phyloP scores from a whole-genome alignment of 2,113 vertebrate species.

The Saguinus imperator region DNA sequence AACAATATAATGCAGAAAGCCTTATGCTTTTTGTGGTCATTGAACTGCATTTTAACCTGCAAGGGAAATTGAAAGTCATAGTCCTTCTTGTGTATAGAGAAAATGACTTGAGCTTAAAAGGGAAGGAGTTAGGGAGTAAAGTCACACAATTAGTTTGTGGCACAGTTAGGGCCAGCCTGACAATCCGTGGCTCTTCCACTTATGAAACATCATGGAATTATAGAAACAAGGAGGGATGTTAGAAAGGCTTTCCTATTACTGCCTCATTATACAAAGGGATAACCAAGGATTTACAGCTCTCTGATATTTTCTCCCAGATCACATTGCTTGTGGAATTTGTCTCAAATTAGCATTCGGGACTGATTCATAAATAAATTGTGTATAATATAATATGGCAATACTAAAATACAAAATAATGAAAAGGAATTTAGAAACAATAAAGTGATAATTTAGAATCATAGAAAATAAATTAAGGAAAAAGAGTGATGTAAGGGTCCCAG shows the following conservation, averaged over 20 bases:
- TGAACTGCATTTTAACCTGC: not conserved
- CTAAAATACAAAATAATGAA: not conserved
- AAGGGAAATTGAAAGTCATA: not conserved
- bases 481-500: not conserved
- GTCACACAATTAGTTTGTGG: not conserved
- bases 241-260: not conserved
- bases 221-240: not conserved
- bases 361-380: not conserved
- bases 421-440: not conserved
- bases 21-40: not conserved
- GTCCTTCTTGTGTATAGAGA: not conserved
- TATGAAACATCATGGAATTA: not conserved
- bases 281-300: not conserved
- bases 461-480: not conserved
- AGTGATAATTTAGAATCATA: not conserved
- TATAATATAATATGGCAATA: not conserved
- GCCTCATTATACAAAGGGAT: not conserved
- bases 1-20: not conserved
- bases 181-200: not conserved
- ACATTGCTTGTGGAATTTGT: not conserved
- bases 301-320: not conserved
- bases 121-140: not conserved
- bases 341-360: not conserved
- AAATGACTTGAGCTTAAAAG: not conserved
- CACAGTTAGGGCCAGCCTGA: not conserved